These are phyloP conservation scores for Rutilus rutilus DNA, from an alignment of 2,113 vertebrate species.

Conservation along the genomic window DNA sequence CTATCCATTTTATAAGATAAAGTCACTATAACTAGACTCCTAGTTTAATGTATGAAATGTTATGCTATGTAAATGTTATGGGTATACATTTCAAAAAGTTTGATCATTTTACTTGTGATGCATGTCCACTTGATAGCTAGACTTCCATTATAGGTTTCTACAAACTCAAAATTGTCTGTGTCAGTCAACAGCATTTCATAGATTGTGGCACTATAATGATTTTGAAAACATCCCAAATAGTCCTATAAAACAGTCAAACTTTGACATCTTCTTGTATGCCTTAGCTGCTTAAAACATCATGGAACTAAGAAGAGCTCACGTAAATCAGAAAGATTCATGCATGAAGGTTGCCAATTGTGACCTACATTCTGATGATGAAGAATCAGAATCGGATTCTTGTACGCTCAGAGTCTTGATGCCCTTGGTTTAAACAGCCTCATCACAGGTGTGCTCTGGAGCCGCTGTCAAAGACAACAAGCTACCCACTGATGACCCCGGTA, in stretches of 20 bases:
- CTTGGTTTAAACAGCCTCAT: slow-evolving; percentile 54
- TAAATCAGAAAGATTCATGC: neutral
- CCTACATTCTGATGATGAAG: slow-evolving; percentile 64
- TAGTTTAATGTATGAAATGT: neutral
- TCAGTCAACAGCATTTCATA: neutral
- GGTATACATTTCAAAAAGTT: neutral
- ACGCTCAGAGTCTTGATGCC: slow-evolving; percentile 49
- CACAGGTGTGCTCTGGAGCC: slow-evolving; percentile 63
- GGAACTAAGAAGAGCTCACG: neutral
- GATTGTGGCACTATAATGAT: neutral
- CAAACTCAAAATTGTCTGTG: neutral
- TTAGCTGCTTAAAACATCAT: neutral
- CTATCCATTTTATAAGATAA: neutral
- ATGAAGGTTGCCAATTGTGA: neutral
- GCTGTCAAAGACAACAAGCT: slow-evolving; percentile 67
- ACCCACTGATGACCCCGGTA: slow-evolving; percentile 52
- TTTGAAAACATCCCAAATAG: neutral
- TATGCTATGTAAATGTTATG: neutral
- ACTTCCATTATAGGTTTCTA: neutral
- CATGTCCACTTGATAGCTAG: neutral
- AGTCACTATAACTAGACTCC: neutral
- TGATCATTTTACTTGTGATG: neutral
- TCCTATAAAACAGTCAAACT: neutral
- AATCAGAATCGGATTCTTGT: slow-evolving; percentile 61
- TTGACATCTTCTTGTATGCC: neutral